Conservation (phyloP, 2,113 vertebrate genomes). For the Callopanchax toddi region DNA sequence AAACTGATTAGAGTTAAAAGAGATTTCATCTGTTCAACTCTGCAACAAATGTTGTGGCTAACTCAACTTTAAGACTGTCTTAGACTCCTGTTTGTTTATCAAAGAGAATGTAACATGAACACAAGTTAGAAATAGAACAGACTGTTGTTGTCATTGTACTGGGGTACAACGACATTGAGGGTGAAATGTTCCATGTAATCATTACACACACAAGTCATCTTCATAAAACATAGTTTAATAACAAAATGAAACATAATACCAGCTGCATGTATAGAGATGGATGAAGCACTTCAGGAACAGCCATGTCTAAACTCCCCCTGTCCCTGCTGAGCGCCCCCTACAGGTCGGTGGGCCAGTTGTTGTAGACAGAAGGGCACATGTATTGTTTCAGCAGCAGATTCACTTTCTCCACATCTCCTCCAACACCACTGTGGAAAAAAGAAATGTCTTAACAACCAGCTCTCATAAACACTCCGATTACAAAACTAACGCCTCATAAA, state of each 20-base stretch:
- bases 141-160: no score
- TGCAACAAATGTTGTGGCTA: no score
- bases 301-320: neutral
- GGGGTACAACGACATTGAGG: no score
- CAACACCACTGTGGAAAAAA: conserved; percentile 54
- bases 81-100: neutral
- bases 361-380: conserved; percentile 73
- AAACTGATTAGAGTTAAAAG: no score
- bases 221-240: conserved; percentile 45
- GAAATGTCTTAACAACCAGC: neutral
- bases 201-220: neutral
- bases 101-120: neutral
- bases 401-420: conserved; percentile 70
- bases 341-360: conserved; percentile 62
- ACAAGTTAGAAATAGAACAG: no score
- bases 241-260: conserved; percentile 35
- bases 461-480: no score
- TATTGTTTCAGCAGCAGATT: conserved; percentile 76
- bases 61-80: no score
- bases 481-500: no score
- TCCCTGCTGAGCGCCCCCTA: conserved; percentile 28
- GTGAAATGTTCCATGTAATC: neutral
- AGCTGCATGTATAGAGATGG: conserved; percentile 14
- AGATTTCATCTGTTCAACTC: no score
- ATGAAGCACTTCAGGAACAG: conserved; percentile 16